Evolutionary conservation across 2,113 vertebrate genomes (phyloP).

Genomic region (Lophius piscatorius): DNA sequence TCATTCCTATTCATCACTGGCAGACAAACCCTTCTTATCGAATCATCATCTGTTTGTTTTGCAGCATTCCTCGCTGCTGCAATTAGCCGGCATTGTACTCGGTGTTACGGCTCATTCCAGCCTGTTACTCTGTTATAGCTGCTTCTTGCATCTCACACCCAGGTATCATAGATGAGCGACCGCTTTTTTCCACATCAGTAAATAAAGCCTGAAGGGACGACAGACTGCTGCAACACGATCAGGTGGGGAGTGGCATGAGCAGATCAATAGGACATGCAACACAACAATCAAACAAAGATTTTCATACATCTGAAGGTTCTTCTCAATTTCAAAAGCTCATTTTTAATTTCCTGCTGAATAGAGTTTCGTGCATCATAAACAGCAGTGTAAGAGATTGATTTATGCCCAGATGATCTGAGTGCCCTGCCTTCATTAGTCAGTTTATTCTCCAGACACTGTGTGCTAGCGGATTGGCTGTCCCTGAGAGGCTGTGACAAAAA

Average conservation of each 20-base stretch:
- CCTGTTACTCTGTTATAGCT: constrained; percentile 61
- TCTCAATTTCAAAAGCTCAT: constrained; percentile 2
- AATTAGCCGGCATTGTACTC: constrained; percentile 67
- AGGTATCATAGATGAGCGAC: constrained; percentile 70
- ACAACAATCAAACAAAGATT: constrained; percentile 2
- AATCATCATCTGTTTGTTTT: constrained; percentile 52
- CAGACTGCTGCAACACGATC: constrained; percentile 46
- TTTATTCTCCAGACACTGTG: constrained; percentile 12
- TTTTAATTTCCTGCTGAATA: constrained; percentile 27
- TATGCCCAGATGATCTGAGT: constrained; percentile 31
- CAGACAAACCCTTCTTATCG: constrained; percentile 45
- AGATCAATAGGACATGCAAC: constrained; percentile 32
- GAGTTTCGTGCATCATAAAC: constrained; percentile 20
- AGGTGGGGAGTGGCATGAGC: constrained; percentile 46
- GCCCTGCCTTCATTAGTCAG: constrained; percentile 13
- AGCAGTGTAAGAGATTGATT: constrained; percentile 19
- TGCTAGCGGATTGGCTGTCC: constrained; percentile 26
- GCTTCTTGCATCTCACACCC: constrained; percentile 58
- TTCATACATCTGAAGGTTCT: constrained; percentile 7
- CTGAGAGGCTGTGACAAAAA: constrained; percentile 18
- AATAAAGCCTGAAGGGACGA: constrained; percentile 61
- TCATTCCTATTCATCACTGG: constrained; percentile 47
- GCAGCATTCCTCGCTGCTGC: constrained; percentile 36
- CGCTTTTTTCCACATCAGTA: constrained; percentile 62
- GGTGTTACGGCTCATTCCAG: constrained; percentile 37